These are phyloP conservation scores for Mycteria americana DNA, from an alignment of 2,797 vertebrate species.

Conservation along the genomic window DNA sequence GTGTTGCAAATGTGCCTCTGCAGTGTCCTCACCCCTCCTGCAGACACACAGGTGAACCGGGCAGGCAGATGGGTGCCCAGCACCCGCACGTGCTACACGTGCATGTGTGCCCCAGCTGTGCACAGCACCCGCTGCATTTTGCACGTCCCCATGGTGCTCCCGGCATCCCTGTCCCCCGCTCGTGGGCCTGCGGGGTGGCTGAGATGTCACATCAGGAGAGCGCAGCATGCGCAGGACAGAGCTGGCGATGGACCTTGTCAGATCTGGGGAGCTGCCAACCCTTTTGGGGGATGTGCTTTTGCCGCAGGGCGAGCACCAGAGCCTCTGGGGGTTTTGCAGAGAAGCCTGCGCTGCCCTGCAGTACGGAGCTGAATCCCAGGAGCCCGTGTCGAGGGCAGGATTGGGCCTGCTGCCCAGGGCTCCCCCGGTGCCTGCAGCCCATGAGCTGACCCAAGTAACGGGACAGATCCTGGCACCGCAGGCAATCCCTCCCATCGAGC, in stretches of 20 bases:
- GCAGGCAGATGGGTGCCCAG: neutral
- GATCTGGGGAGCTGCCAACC: neutral
- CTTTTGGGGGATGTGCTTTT: fast-evolving
- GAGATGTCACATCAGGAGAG: neutral
- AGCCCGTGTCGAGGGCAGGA: neutral
- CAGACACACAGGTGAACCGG: fast-evolving
- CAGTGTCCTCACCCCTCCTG: fast-evolving
- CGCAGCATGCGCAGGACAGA: fast-evolving
- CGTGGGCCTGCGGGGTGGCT: fast-evolving
- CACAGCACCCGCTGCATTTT: fast-evolving
- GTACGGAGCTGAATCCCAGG: neutral
- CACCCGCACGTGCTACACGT: fast-evolving
- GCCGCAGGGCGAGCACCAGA: neutral
- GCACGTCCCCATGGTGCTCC: fast-evolving
- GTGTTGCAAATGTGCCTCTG: fast-evolving
- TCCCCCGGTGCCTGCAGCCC: fast-evolving
- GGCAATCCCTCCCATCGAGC: neutral
- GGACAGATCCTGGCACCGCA: neutral
- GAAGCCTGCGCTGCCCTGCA: neutral
- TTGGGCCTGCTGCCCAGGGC: neutral
- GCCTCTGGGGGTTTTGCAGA: neutral
- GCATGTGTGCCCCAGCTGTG: neutral
- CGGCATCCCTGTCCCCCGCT: fast-evolving
- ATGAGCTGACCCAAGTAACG: neutral
- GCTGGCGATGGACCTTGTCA: fast-evolving